Conservation (phyloP, 2,888 invertebrate species). For the Drosophila mulleri region DNA sequence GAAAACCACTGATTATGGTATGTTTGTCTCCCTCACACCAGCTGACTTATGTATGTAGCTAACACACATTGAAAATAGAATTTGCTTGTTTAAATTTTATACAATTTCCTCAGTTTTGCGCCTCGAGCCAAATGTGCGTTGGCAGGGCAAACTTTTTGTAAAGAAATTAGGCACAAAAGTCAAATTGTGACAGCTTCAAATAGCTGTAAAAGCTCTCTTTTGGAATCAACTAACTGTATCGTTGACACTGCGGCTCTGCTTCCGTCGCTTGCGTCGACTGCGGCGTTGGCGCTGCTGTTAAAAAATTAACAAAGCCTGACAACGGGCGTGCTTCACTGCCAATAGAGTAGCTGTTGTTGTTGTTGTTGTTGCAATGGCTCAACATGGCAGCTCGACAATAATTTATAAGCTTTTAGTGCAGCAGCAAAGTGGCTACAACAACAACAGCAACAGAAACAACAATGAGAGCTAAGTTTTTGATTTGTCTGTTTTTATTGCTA, state of each 20-base stretch:
- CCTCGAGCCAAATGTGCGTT: not conserved
- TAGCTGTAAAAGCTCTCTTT: conserved; percentile 17
- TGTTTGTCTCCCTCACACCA: conserved; percentile 1
- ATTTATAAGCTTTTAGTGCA: conserved; percentile 80
- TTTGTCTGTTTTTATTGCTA: conserved; percentile 53
- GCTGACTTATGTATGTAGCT: too few species aligned
- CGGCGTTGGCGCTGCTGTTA: conserved; percentile 46
- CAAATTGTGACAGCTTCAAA: conserved; percentile 32
- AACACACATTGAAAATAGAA: conserved; percentile 3
- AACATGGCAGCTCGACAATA: conserved; percentile 63
- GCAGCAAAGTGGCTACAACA: conserved; percentile 53
- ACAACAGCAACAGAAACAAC: conserved; percentile 12
- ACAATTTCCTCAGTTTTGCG: conserved; percentile 10
- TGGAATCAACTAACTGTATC: conserved; percentile 50
- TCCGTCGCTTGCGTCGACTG: not conserved
- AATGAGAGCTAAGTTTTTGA: conserved; percentile 56
- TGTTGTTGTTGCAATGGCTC: conserved; percentile 50
- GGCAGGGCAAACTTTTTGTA: conserved; percentile 4
- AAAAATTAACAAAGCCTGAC: conserved; percentile 72
- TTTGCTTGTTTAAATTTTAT: conserved; percentile 11
- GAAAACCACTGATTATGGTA: conserved; percentile 64
- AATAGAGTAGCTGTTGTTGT: conserved; percentile 32
- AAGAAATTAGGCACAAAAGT: conserved; percentile 35
- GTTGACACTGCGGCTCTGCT: conserved; percentile 22
- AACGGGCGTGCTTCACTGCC: conserved; percentile 35